Base-by-base conservation (phyloP, 2,888 invertebrate genomes). In the Cephalotes varians region DNA sequence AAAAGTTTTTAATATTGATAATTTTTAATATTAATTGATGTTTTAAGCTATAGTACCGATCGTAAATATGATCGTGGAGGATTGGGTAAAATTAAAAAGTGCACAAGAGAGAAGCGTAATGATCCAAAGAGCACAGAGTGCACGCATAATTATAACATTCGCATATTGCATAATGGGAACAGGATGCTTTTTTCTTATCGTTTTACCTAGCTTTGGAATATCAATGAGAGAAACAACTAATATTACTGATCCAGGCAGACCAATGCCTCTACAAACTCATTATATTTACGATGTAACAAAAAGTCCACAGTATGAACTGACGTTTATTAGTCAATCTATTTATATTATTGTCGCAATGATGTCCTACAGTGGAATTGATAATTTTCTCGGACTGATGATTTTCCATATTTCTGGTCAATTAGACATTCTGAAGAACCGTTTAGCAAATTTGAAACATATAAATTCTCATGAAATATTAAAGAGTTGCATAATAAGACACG, bases 31-130 rank as follows among this genome's bases (percentile, higher is more conserved):
- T n/a, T n/a, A n/a, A n/a, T n/a, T n/a, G n/a, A n/a, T n/a, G n/a
- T 62, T 84, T 73, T 4, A 73, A 85, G 81, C 54, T 51, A 28
- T 84, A 4, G 12, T 37, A 40, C 51, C 73, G 12, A 12, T 85
- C 1, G n/a, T 84, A 2, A 18, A 71, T 5, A 84, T 85, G 85
- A 74, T 85, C 10, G 73, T 62, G 10, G 37, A 84, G 3, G 85
- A 85, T 64, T 85, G 84, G 85, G 31, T 34, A 7, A 79, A 58
- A 1, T 44, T 47, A 18, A 84, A 74, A 37, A 73, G 44, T 2
- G 40, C 9, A 0, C 1, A 40, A 2, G 84, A 85, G 34, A 47
- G 62, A 12, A 34, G 21, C 6, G 18, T 74, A 0, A 85, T 85
- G 85, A 77, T 83, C 60, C 47, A 12, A 54, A 21, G 51, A 18